Percentiles rank a stretch among this genome's conserved stretches.
These are phyloP conservation scores for Gorsachius goisagi DNA, from an alignment of 2,113 vertebrate genomes.

Conservation along the genomic window DNA sequence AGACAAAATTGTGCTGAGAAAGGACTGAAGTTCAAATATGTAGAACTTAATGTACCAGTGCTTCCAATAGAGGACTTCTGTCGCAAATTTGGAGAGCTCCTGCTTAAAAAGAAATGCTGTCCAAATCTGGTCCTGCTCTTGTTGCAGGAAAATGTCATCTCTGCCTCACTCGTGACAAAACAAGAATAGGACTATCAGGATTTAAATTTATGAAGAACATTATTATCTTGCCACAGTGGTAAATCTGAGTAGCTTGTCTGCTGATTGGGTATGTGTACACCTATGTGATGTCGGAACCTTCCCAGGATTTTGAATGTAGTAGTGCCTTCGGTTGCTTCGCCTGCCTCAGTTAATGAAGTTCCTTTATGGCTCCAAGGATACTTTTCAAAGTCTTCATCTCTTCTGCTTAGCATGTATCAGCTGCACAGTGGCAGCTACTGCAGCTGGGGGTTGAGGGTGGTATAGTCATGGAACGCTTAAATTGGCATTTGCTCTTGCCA, in stretches of 20 bases:
- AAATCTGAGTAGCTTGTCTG: background rate
- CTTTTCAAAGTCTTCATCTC: background rate
- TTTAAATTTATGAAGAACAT: background rate
- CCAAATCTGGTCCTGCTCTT: background rate
- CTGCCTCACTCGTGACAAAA: background rate
- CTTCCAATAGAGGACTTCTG: background rate
- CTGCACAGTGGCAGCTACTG: fast-evolving
- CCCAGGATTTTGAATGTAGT: background rate
- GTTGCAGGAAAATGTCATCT: background rate
- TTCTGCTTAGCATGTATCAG: background rate
- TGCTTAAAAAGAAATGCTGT: background rate
- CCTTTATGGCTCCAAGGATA: background rate
- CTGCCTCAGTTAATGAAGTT: background rate
- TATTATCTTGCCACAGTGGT: background rate
- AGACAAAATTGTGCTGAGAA: background rate
- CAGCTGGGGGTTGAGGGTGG: background rate
- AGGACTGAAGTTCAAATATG: background rate
- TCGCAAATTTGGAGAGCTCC: background rate
- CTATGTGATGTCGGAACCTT: background rate
- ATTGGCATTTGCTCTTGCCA: background rate
- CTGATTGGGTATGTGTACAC: background rate
- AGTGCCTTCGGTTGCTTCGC: background rate
- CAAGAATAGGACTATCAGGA: background rate
- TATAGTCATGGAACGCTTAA: background rate
- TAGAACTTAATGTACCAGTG: fast-evolving